Conservation (phyloP, 2,113 vertebrate genomes). For the Trogon surrucura region DNA sequence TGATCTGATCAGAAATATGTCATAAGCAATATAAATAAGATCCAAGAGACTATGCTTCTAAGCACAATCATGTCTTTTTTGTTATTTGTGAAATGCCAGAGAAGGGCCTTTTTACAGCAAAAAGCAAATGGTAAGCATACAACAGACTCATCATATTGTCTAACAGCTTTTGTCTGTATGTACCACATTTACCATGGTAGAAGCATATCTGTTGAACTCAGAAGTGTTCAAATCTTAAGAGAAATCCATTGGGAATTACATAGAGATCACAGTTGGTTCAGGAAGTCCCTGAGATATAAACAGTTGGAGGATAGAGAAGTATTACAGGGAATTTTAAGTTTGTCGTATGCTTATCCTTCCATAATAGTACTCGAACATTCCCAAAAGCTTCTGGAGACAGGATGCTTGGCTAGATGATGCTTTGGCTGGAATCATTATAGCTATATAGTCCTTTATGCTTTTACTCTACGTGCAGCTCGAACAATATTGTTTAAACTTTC, state of each 20-base stretch:
- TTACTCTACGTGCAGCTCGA: background rate
- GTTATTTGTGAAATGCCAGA: background rate
- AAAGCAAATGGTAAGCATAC: background rate
- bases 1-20: background rate
- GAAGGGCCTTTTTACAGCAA: background rate
- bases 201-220: background rate
- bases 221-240: background rate
- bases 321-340: background rate
- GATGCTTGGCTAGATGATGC: background rate
- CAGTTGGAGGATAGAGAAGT: background rate
- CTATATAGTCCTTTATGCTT: background rate
- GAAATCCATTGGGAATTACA: background rate
- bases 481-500: background rate
- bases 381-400: background rate
- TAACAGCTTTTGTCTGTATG: background rate
- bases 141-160: background rate
- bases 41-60: accelerated
- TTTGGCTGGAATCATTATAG: background rate
- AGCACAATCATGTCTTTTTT: background rate
- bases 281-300: background rate
- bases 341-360: background rate
- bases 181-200: background rate
- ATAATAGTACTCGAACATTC: background rate
- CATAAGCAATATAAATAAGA: background rate
- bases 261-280: background rate